Evolutionary conservation across 1,140 invertebrate genomes (phyloP).

Genomic region (Cydia strobilella): DNA sequence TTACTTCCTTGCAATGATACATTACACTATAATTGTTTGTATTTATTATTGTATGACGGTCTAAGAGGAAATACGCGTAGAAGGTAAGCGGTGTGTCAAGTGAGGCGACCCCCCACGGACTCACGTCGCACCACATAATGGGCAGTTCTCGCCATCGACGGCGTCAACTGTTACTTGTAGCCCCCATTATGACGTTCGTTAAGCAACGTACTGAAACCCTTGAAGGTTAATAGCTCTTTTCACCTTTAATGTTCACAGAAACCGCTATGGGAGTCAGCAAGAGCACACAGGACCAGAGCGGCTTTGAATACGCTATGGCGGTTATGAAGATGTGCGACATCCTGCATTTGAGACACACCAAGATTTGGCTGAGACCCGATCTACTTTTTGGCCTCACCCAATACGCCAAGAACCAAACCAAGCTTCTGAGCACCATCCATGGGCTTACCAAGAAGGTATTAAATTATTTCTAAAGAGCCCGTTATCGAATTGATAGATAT

Average conservation of each 20-base stretch:
- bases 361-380: conserved; percentile 91
- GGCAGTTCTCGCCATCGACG: conserved; percentile 60
- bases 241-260: conserved; percentile 77
- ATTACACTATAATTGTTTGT: conserved; percentile 2
- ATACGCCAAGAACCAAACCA: conserved; percentile 88
- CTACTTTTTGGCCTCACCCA: conserved; percentile 89
- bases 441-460: conserved; percentile 88
- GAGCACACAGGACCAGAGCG: conserved; percentile 86
- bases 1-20: conserved; percentile 21
- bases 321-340: conserved; percentile 94
- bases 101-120: conserved; percentile 61
- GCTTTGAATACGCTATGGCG: conserved; percentile 90
- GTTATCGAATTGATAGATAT: no score
- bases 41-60: not conserved
- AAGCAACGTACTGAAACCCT: conserved; percentile 48
- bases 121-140: conserved; percentile 59
- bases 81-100: conserved; percentile 37
- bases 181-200: conserved; percentile 48
- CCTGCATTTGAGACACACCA: conserved; percentile 89
- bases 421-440: conserved; percentile 90
- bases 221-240: conserved; percentile 52
- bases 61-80: conserved; percentile 25
- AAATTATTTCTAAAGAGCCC: no score
- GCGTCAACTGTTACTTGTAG: conserved; percentile 40
- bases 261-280: conserved; percentile 91